phyloP scores from a whole-genome alignment of 2,888 invertebrate species.

The Villa cingulata region DNA sequence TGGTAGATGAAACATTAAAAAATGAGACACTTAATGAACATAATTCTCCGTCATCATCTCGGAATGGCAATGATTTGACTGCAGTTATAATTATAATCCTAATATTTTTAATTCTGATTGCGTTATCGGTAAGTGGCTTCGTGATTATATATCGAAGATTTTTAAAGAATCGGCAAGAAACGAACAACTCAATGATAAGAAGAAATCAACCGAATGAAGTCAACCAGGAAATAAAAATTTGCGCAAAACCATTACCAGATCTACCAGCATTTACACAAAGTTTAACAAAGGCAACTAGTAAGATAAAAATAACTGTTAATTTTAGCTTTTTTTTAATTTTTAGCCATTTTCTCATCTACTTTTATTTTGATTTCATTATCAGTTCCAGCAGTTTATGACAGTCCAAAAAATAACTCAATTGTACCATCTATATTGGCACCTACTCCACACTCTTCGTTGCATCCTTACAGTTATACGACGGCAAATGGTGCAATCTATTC shows the following conservation, averaged over 20 bases:
- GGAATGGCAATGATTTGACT: slow-evolving; percentile 19
- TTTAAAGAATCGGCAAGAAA: neutral
- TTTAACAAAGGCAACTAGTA: slow-evolving; percentile 26
- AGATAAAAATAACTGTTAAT: slow-evolving; percentile 16
- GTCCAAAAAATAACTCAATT: slow-evolving; percentile 30
- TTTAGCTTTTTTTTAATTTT: neutral
- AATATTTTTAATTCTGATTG: slow-evolving; percentile 26
- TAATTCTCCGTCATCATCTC: neutral
- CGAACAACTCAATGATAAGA: neutral
- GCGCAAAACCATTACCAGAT: slow-evolving; percentile 28
- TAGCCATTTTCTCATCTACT: neutral
- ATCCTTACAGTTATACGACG: slow-evolving; percentile 27
- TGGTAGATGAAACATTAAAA: slow-evolving; percentile 5
- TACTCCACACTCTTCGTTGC: neutral
- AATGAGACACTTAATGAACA: slow-evolving; percentile 12
- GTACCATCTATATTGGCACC: too few species aligned
- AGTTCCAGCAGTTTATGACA: slow-evolving; percentile 31
- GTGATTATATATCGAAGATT: slow-evolving; percentile 25
- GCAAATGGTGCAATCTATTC: slow-evolving; percentile 24
- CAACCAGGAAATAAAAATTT: slow-evolving; percentile 4
- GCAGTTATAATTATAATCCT: slow-evolving; percentile 25
- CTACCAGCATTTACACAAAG: slow-evolving; percentile 25
- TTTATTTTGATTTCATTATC: neutral
- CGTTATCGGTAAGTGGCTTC: slow-evolving; percentile 25
- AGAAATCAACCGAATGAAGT: neutral